These are phyloP conservation scores for Stratiomys singularior DNA, from an alignment of 2,888 invertebrate species.

Conservation along the genomic window DNA sequence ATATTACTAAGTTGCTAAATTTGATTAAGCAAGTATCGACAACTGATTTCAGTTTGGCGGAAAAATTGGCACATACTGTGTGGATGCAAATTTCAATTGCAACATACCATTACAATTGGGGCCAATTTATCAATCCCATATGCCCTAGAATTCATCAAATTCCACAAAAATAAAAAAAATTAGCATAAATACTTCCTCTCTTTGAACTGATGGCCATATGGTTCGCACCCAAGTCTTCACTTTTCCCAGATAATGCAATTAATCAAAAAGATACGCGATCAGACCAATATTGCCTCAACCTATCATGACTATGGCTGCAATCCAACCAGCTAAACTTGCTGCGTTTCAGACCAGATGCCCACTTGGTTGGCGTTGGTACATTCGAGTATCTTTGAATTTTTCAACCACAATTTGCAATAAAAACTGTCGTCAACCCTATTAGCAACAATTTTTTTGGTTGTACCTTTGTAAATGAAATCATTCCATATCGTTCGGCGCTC, in stretches of 20 bases:
- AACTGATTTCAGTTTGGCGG: too few relatives aligned
- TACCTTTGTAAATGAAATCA: not conserved
- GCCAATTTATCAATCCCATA: too few relatives aligned
- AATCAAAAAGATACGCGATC: not conserved
- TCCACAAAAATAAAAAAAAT: not conserved
- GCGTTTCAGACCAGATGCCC: too few relatives aligned
- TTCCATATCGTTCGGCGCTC: not conserved
- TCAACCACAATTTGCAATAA: not conserved
- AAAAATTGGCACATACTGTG: too few relatives aligned
- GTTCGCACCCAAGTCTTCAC: not conserved
- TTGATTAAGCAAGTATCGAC: too few relatives aligned
- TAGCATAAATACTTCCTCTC: not conserved
- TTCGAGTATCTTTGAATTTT: not conserved
- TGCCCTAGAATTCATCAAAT: too few relatives aligned
- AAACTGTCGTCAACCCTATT: not conserved
- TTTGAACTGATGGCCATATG: not conserved
- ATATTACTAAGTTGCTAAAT: too few relatives aligned
- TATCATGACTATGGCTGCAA: conserved; percentile 5
- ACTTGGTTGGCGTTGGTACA: too few relatives aligned
- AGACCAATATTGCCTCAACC: conserved; percentile 7
- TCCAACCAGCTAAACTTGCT: not conserved
- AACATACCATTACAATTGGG: too few relatives aligned
- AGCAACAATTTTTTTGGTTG: not conserved
- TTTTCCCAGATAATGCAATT: not conserved
- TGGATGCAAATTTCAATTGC: too few relatives aligned